Base-by-base conservation (phyloP, 2,113 vertebrate genomes). In the Engraulis encrasicolus region DNA sequence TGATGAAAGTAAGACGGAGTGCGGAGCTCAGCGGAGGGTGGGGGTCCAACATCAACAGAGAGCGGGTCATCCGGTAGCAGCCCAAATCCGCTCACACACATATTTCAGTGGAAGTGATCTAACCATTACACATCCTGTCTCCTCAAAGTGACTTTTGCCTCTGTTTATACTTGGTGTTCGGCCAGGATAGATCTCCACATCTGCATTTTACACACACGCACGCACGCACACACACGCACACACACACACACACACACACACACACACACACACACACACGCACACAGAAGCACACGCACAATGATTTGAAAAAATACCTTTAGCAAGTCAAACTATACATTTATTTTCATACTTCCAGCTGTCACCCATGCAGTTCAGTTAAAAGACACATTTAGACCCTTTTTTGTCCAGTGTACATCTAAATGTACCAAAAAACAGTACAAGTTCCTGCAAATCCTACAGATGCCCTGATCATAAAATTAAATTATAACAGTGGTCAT, bases 321-420 rank as follows among this genome's bases (percentile, higher is more conserved):
- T 1, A 66, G 58, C 58, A 66, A 2, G 27, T 31, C 58, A 31
- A 74, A 74, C 31, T 74, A 12, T 74, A 74, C 23, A 18, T 74
- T 74, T 74, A 74, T 74, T 74, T 23, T 34, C 66, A 74, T 74
- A 45, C 14, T 74, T 74, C 66, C 66, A 74, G 66, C 66, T 74
- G 34, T 74, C 66, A 74, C 27, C 27, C 66, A 74, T 74, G 14
- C 66, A 74, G 1, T 74, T 74, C 66, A 74, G 1, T 74, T 74
- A 36, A 74, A 74, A 66, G n/a, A 74, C 12, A 31, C 31, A 74
- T 74, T 74, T 34, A 74, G 34, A 34, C 15, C 12, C 15, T 34
- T 74, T 34, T 66, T 74, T 74, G 17, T 74, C 66, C 66, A 74
- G 66, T 74, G 66, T 74, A 34, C 66, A 74, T 34, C 66, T 17